Base-by-base conservation (phyloP, 2,113 vertebrate species). In the Spilogale gracilis region DNA sequence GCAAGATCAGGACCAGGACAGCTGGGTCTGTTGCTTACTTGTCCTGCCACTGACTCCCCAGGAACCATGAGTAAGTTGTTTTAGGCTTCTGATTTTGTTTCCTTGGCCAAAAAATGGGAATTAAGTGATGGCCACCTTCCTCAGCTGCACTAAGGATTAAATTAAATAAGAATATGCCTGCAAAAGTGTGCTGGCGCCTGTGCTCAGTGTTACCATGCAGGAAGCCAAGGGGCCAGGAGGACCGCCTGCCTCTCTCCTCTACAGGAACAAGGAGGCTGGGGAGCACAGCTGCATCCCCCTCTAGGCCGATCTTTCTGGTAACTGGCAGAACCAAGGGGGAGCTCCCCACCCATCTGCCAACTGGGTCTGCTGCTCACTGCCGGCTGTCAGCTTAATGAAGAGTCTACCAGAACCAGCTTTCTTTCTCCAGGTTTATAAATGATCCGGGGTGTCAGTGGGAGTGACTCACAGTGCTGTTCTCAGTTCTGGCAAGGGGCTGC, bases 391-490 rank as follows among this genome's bases (percentile, higher is more conserved):
- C 38, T 63, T 67, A 63, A 73, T 32, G 50, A 84, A 43, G 18
- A 25, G 38, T 60, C 92, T 50, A 58, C 65, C 61, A 76, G 65
- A 91, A 73, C n/a, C 25, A 78, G 38, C 74, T 89, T 58, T 63
- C 80, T 56, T 84, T 50, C 87, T 93, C 95, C 80, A 87, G 73
- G 76, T 83, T 65, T 89, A 20, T 71, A 96, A 91, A 74, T 56
- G 80, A 54, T n/a, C 63, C 0, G 6, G 61, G 56, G 17, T 5
- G 69, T 87, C 32, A 5, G 58, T 6, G 38, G 58, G 61, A 86
- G 50, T 80, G 67, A 94, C 73, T 97, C 89, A 79, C 52, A 45
- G 48, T 3, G 32, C 87, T 89, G 73, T 27, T 92, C 30, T 87
- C 92, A 18, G 61, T 60, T 78, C 38, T 74, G 80, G 71, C 65